phyloP scores from a whole-genome alignment of 2,888 invertebrate species.

The Cosmopolites sordidus region DNA sequence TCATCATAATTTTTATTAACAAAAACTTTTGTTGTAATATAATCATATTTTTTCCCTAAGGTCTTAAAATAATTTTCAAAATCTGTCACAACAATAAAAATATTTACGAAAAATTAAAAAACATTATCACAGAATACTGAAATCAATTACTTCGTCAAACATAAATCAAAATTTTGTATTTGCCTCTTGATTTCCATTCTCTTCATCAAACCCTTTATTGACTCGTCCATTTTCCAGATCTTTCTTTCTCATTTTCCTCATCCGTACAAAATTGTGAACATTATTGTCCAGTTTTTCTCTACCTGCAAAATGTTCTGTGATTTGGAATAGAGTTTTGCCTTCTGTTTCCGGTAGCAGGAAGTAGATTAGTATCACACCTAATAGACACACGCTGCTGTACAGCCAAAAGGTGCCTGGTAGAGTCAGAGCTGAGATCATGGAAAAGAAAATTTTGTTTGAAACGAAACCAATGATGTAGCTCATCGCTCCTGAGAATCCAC shows the following conservation, averaged over 20 bases:
- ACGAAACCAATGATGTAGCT: conserved; percentile 74
- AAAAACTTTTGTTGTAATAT: no score
- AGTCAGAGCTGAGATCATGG: conserved; percentile 59
- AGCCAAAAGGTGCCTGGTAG: conserved; percentile 70
- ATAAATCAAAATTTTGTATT: background rate
- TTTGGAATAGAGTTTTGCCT: conserved; percentile 67
- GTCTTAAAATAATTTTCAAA: no score
- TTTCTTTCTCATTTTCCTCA: conserved; percentile 29
- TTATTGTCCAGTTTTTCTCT: conserved; percentile 51
- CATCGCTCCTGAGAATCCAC: conserved; percentile 67
- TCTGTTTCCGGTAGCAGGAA: conserved; percentile 78
- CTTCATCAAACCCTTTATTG: conserved; percentile 27
- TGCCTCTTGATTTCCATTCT: background rate
- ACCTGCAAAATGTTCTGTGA: conserved; percentile 66
- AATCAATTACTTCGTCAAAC: no score
- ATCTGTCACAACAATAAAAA: no score
- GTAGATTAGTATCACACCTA: conserved; percentile 63
- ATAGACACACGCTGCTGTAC: conserved; percentile 59
- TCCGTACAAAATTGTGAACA: conserved; percentile 35
- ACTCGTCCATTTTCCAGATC: conserved; percentile 24
- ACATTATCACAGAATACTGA: no score
- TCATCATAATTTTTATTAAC: no score
- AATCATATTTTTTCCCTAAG: no score
- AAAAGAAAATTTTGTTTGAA: conserved; percentile 69
- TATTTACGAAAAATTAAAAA: no score